Evolutionary conservation across 1,140 invertebrate species (phyloP).

Genomic region (Gonatopus flavifemur): DNA sequence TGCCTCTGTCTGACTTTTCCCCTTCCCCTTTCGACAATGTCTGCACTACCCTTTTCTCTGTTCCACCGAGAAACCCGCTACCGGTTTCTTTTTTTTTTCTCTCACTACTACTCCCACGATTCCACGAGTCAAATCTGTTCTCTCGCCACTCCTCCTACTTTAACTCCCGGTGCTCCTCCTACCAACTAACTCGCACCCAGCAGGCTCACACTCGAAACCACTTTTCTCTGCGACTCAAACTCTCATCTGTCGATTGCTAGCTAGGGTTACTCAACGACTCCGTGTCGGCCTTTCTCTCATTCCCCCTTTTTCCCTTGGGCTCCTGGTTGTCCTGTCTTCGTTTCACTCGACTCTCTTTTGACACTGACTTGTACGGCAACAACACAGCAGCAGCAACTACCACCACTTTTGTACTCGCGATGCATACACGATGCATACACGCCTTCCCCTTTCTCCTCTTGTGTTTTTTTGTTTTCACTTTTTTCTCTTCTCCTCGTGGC

Average conservation of each 20-base stretch:
- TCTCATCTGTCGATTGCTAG: constrained; percentile 11
- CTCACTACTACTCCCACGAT: constrained; percentile 1
- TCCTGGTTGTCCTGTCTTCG: not conserved
- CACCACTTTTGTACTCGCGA: too few species aligned
- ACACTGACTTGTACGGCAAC: too few species aligned
- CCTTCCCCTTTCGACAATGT: not conserved
- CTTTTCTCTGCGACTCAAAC: constrained; percentile 31
- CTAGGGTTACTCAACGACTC: not conserved
- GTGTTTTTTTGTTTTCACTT: too few species aligned
- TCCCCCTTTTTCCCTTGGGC: not conserved
- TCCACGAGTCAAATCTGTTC: not conserved
- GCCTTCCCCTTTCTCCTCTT: not conserved
- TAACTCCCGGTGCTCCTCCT: not conserved
- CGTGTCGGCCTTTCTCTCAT: not conserved
- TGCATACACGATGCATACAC: too few species aligned
- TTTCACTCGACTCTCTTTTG: not conserved
- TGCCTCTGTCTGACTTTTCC: not conserved
- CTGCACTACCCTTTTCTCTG: not conserved
- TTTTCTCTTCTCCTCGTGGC: too few species aligned
- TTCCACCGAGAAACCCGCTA: constrained; percentile 9
- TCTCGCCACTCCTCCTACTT: not conserved
- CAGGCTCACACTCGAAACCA: constrained; percentile 25
- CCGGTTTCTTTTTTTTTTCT: not conserved
- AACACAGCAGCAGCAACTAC: too few species aligned
- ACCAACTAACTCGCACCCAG: constrained; percentile 5